These are phyloP conservation scores for Apodemus agrarius DNA, from an alignment of 2,797 vertebrate species.

Conservation along the genomic window DNA sequence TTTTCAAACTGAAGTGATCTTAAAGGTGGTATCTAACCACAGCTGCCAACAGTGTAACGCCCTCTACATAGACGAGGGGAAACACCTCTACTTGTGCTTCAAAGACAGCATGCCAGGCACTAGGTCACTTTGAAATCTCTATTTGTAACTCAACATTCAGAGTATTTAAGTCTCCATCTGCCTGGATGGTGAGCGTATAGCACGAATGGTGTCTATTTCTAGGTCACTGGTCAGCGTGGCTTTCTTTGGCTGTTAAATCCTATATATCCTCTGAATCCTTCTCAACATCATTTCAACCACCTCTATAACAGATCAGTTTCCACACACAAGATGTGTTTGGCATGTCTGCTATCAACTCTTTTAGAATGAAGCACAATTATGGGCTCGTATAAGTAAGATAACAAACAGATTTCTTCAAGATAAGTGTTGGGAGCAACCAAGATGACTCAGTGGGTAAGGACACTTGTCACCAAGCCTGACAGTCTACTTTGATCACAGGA, in stretches of 20 bases:
- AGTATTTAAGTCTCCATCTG: conserved; percentile 26
- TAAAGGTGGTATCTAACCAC: not conserved
- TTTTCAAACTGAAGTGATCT: conserved; percentile 21
- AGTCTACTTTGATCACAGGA: not conserved
- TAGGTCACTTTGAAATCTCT: conserved; percentile 31
- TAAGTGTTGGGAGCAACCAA: not conserved
- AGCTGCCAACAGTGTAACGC: not conserved
- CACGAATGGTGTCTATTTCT: not conserved
- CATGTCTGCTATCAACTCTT: conserved; percentile 23
- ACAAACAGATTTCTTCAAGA: not conserved
- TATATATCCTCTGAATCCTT: not conserved
- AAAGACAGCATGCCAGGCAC: not conserved
- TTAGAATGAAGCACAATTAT: not conserved
- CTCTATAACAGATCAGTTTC: not conserved
- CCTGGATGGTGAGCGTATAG: not conserved
- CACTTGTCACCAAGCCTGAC: not conserved
- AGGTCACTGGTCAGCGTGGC: not conserved
- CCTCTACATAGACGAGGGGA: not conserved
- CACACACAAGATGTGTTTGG: not conserved
- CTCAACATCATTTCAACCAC: not conserved
- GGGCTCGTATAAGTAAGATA: not conserved
- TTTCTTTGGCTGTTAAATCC: not conserved
- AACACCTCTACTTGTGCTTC: conserved; percentile 40
- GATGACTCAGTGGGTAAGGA: not conserved
- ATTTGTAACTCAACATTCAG: conserved; percentile 41